A percentile compares a stretch with the other conserved stretches of the same genome.
phyloP scores from a whole-genome alignment of 1,140 invertebrate genomes.

The Lepidurus packardi region DNA sequence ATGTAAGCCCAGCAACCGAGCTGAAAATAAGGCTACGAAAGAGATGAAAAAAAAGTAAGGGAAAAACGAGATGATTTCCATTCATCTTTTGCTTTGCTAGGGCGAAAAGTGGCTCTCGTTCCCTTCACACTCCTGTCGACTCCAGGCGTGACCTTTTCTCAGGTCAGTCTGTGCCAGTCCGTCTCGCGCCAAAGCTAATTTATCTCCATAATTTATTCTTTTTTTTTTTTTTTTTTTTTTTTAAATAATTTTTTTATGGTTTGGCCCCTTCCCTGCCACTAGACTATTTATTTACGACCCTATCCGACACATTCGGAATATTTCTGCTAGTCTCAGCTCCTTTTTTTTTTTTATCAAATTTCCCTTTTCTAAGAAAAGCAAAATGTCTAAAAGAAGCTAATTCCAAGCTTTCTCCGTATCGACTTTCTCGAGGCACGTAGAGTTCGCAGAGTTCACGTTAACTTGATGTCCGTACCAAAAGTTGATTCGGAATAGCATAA shows the following conservation, averaged over 20 bases:
- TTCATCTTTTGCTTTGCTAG: slow-evolving; percentile 10
- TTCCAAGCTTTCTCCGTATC: no score
- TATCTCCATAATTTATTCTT: background rate
- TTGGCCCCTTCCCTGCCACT: background rate
- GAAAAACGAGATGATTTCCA: slow-evolving; percentile 3
- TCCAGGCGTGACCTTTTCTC: slow-evolving; percentile 17
- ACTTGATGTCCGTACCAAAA: no score
- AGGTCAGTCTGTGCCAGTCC: background rate
- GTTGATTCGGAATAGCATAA: no score
- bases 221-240: no score
- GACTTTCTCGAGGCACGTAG: no score
- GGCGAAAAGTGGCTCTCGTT: slow-evolving; percentile 7
- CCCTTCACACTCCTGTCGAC: background rate
- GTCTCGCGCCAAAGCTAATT: background rate
- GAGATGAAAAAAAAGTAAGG: background rate
- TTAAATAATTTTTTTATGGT: background rate
- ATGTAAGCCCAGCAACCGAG: background rate
- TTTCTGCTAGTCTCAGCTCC: background rate
- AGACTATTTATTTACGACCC: background rate
- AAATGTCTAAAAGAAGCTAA: no score
- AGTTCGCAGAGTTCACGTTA: no score
- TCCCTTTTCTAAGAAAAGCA: no score
- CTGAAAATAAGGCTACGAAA: background rate
- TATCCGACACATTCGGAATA: background rate
- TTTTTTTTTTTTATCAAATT: background rate